Evolutionary conservation across 2,888 invertebrate species (phyloP).

Genomic region (Zhuqinia jingwanae): DNA sequence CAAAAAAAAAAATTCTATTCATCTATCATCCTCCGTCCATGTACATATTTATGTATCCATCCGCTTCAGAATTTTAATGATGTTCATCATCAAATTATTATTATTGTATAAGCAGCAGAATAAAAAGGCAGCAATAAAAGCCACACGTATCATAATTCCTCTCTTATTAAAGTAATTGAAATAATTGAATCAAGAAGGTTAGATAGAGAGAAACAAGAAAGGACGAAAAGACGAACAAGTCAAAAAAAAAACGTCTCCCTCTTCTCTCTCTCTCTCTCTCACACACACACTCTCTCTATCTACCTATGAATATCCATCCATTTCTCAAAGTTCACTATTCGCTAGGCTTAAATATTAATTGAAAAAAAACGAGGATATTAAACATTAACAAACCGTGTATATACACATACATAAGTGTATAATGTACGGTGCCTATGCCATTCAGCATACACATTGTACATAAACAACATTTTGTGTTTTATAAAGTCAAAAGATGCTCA

Average conservation of each 20-base stretch:
- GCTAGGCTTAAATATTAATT: constrained; percentile 52
- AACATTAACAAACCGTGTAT: constrained; percentile 24
- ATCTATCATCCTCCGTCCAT: constrained; percentile 2
- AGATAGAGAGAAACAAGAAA: not conserved
- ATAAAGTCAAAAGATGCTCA: not conserved
- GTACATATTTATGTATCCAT: constrained; percentile 30
- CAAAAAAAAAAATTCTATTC: not conserved
- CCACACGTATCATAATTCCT: constrained; percentile 46
- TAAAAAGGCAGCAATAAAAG: not conserved
- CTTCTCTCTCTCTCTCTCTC: too few relatives aligned
- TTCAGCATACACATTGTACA: not conserved
- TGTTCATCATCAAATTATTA: constrained; percentile 58
- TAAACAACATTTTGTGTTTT: not conserved
- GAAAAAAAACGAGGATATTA: constrained; percentile 66
- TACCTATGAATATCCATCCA: too few relatives aligned
- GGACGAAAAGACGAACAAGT: too few relatives aligned
- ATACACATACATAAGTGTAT: not conserved
- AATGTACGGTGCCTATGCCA: not conserved
- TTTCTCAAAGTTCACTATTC: not conserved
- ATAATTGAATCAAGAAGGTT: constrained; percentile 67
- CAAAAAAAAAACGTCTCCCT: too few relatives aligned
- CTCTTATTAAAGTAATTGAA: constrained; percentile 73
- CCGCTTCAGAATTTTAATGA: constrained; percentile 65
- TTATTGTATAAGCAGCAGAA: constrained; percentile 53
- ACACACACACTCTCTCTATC: not conserved